phyloP scores from a whole-genome alignment of 2,797 vertebrate species.

The Girardinus metallicus region DNA sequence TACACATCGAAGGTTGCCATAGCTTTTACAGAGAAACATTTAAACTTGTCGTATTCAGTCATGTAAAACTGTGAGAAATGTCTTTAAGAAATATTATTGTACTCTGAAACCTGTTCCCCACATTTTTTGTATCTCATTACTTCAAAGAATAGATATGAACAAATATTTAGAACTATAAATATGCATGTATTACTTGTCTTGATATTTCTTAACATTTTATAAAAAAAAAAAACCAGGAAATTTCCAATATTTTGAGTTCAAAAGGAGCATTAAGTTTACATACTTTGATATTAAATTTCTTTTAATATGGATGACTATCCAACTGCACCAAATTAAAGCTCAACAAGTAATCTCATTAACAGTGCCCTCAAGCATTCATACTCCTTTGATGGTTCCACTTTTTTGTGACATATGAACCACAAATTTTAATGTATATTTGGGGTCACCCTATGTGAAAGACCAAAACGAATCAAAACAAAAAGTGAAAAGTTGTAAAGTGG shows the following conservation, averaged over 20 bases:
- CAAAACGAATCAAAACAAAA: not conserved
- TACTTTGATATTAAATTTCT: not conserved
- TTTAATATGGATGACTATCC: not conserved
- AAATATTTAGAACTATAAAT: not conserved
- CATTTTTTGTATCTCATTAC: not conserved
- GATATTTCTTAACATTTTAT: not conserved
- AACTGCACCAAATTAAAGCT: not conserved
- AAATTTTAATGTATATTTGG: not conserved
- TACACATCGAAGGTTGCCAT: not conserved
- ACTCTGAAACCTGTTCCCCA: not conserved
- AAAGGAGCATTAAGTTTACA: not conserved
- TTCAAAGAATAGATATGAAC: not conserved
- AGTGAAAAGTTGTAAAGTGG: not conserved
- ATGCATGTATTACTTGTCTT: not conserved
- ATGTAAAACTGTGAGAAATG: not conserved
- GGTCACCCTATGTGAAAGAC: not conserved
- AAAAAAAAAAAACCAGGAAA: not conserved
- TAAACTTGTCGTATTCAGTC: not conserved
- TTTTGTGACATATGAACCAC: not conserved
- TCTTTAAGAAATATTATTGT: not conserved
- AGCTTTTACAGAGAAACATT: not conserved
- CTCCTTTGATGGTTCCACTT: not conserved
- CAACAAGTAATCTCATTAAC: not conserved
- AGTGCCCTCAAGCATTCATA: not conserved
- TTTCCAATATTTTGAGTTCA: not conserved